Percentiles rank a stretch among this genome's conserved stretches.
phyloP scores from a whole-genome alignment of 2,888 invertebrate genomes.

The Agrotis segetum region DNA sequence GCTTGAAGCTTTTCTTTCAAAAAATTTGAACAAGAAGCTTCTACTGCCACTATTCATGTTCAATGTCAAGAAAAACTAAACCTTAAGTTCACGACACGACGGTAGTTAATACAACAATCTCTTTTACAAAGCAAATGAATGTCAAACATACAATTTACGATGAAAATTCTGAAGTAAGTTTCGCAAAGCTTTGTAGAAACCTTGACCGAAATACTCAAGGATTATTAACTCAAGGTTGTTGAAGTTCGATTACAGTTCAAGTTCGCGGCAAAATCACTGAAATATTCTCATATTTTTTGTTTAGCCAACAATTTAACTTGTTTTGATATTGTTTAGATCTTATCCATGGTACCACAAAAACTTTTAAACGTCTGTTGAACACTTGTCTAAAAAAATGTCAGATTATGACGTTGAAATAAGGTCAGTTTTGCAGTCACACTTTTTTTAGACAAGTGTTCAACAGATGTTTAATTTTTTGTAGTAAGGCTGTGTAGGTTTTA shows the following conservation, averaged over 20 bases:
- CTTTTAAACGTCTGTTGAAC: no score
- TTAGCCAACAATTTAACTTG: background rate
- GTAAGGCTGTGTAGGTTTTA: no score
- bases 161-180: conserved; percentile 11
- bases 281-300: conserved; percentile 5
- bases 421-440: no score
- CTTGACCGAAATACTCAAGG: conserved; percentile 35
- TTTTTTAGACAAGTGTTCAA: no score
- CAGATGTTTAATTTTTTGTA: no score
- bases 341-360: no score
- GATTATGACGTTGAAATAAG: no score
- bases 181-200: conserved; percentile 1
- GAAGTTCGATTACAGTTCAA: conserved; percentile 36
- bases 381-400: no score
- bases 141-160: conserved; percentile 11
- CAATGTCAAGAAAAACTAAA: background rate
- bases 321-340: background rate
- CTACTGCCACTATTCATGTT: no score
- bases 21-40: background rate
- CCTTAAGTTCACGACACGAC: no score
- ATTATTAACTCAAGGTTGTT: conserved; percentile 16
- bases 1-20: background rate
- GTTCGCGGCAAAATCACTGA: conserved; percentile 34
- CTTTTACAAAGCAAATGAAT: background rate
- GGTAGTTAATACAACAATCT: background rate